Conservation (phyloP, 2,797 vertebrate genomes). For the Ceyx erithaca region DNA sequence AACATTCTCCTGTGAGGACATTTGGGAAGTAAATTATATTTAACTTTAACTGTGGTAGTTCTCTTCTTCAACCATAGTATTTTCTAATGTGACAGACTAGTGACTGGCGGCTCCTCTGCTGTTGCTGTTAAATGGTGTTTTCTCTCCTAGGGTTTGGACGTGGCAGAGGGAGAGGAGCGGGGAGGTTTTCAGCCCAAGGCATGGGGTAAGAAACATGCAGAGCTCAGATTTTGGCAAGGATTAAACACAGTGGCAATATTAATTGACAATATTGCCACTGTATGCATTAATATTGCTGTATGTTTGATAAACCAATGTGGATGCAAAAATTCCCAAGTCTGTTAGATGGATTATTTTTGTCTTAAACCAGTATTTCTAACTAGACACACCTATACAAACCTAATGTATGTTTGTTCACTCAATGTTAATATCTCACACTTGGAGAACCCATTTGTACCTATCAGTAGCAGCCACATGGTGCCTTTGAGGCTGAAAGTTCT, state of each 20-base stretch:
- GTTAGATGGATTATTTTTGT: not conserved
- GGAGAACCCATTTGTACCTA: not conserved
- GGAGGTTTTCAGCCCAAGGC: conserved; percentile 93
- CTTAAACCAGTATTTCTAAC: not conserved
- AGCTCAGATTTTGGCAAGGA: conserved; percentile 32
- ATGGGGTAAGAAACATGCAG: conserved; percentile 87
- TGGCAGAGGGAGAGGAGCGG: conserved; percentile 88
- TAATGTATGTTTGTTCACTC: not conserved
- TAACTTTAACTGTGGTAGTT: not conserved
- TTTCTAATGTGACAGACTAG: not conserved
- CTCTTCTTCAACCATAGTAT: not conserved
- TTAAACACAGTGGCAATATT: not conserved
- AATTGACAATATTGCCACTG: not conserved
- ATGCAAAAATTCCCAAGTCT: not conserved
- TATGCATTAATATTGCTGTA: not conserved
- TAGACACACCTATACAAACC: not conserved
- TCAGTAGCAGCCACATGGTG: not conserved
- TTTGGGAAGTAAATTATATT: not conserved
- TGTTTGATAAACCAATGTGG: not conserved
- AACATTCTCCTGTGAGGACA: not conserved
- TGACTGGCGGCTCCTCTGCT: not conserved
- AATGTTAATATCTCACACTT: not conserved
- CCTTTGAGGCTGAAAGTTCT: not conserved
- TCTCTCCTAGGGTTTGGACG: conserved; percentile 86
- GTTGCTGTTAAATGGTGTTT: conserved; percentile 55